Evolutionary conservation across 2,797 vertebrate genomes (phyloP), one percentile per base, ranked within the genome.

Genomic region (Eptatretus atami): DNA sequence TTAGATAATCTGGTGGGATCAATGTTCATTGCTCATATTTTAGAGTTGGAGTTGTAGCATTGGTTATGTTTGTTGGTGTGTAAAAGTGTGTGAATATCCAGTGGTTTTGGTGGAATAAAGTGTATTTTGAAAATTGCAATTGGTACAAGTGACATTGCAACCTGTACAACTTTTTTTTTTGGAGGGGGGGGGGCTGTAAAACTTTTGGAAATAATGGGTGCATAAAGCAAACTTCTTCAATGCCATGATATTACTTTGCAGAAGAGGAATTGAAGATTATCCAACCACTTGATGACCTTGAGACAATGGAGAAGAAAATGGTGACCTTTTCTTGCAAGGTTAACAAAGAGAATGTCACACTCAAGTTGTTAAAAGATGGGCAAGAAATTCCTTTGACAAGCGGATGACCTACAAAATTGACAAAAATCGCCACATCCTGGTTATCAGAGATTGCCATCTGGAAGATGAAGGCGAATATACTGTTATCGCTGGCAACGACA

Each of bases 311-410:
- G 73, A 95, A 92, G 75, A 94, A 81, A 68, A 79, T 81, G 0
- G 76, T 85, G 67, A 84, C 78, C 63, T 96, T 96, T 78, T 82
- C 81, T 71, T 95, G 90, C 69, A 96, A 95, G 74, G 87, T 93
- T 65, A 96, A 95, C 75, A 76, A 79, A 69, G 79, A 74, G 64
- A 85, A 84, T 12, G 83, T 78, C 64, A 94, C 76, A 1, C 73
- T 96, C 64, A 82, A 80, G 65, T 96, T 88, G 90, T 80, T 82
- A 70, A 93, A 79, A 75, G 83, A 74, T 31, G 84, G 84, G 9
- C 76, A 85, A 72, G 90, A 95, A 73, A 76, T 96, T 57, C 52
- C 11, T 74, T 92, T 60, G 78, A 67, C 76, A 93, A 80, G 64
- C 82, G 78, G 15, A 2, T 93, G 25, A 69, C 81, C 44, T 96